phyloP scores from a whole-genome alignment of 1,140 invertebrate genomes.

The Drosophila sp. region DNA sequence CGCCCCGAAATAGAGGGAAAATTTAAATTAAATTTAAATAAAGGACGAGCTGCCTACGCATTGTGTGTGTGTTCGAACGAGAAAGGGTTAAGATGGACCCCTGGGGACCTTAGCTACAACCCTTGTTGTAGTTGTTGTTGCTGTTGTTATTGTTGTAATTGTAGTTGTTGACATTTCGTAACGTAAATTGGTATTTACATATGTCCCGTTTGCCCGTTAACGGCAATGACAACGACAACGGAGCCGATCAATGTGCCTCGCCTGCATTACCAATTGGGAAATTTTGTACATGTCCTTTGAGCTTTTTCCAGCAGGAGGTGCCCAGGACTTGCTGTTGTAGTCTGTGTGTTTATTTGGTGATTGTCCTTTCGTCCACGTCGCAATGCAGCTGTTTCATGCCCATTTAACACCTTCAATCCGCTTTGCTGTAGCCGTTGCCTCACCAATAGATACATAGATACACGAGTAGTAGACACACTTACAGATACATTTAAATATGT shows the following conservation, averaged over 20 bases:
- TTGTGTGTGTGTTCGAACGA: not conserved
- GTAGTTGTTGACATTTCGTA: slow-evolving; percentile 76
- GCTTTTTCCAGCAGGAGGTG: slow-evolving; percentile 53
- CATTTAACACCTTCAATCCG: slow-evolving; percentile 82
- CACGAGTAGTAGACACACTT: not conserved
- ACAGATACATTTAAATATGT: slow-evolving; percentile 28
- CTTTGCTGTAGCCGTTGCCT: slow-evolving; percentile 54
- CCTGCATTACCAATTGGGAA: slow-evolving; percentile 71
- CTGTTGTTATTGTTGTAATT: slow-evolving; percentile 62
- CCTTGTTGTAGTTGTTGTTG: slow-evolving; percentile 10
- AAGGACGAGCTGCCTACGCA: slow-evolving; percentile 33
- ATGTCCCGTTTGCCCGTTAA: slow-evolving; percentile 55
- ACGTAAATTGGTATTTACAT: slow-evolving; percentile 82
- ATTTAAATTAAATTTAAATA: slow-evolving; percentile 61
- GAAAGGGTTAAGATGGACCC: slow-evolving; percentile 55
- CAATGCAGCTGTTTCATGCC: slow-evolving; percentile 81
- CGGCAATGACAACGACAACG: slow-evolving; percentile 35
- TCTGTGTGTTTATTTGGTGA: slow-evolving; percentile 72
- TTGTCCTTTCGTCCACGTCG: slow-evolving; percentile 70
- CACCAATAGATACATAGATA: slow-evolving; percentile 34
- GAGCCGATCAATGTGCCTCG: slow-evolving; percentile 53
- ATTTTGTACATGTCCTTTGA: slow-evolving; percentile 71
- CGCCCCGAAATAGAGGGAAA: slow-evolving; percentile 17
- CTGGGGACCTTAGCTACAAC: slow-evolving; percentile 24
- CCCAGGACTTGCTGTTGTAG: not conserved